phyloP scores from a whole-genome alignment of 2,888 invertebrate species.

The Polydrusus pterygomalis region DNA sequence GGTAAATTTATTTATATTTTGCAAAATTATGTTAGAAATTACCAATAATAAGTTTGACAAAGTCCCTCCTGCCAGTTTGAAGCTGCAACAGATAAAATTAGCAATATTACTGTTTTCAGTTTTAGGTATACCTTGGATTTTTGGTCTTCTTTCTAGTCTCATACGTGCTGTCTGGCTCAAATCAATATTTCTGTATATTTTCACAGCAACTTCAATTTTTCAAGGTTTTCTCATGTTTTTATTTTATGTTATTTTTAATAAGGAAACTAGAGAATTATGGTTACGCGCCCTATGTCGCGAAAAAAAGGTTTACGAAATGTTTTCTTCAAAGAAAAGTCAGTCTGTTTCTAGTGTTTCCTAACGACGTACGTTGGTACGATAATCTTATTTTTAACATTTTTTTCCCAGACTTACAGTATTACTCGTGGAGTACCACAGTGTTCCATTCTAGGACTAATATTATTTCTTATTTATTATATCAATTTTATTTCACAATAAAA shows the following conservation, averaged over 20 bases:
- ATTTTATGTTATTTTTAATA: constrained; percentile 78
- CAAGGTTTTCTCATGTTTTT: constrained; percentile 79
- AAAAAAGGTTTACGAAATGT: constrained; percentile 23
- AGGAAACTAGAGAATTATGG: constrained; percentile 77
- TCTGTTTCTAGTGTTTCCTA: constrained; percentile 33
- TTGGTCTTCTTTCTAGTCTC: constrained; percentile 74
- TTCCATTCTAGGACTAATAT: too few relatives aligned
- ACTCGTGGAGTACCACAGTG: too few relatives aligned
- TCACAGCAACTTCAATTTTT: constrained; percentile 74
- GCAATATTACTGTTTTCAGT: constrained; percentile 77
- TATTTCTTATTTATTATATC: too few relatives aligned
- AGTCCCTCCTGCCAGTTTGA: constrained; percentile 17
- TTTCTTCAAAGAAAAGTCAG: constrained; percentile 33
- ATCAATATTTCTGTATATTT: constrained; percentile 71
- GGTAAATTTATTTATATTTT: constrained; percentile 76
- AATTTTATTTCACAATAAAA: too few relatives aligned
- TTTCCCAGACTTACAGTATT: too few relatives aligned
- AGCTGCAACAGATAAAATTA: constrained; percentile 73
- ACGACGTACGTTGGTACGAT: not conserved
- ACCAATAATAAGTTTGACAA: constrained; percentile 68
- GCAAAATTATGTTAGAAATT: constrained; percentile 74
- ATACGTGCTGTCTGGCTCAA: constrained; percentile 60
- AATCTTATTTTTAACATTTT: not conserved
- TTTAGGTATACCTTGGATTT: constrained; percentile 78
- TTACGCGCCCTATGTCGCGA: constrained; percentile 63